phyloP scores from a whole-genome alignment of 2,888 invertebrate species.

The Aethes cnicana region DNA sequence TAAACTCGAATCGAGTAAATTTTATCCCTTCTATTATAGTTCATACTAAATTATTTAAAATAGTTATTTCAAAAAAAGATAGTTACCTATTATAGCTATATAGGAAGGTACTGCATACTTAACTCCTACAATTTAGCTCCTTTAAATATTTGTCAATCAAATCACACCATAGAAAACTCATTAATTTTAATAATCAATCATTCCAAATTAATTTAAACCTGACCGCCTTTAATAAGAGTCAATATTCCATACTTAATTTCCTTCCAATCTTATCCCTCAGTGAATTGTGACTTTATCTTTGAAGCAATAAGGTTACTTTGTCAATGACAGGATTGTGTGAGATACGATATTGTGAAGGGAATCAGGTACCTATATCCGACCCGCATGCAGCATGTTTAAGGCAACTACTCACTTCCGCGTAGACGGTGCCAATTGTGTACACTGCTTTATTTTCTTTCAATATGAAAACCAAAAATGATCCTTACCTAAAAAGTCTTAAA shows the following conservation, averaged over 20 bases:
- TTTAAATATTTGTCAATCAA: background rate
- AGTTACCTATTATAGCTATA: no score
- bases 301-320: no score
- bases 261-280: background rate
- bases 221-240: background rate
- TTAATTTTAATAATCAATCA: conserved; percentile 5
- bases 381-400: conserved; percentile 54
- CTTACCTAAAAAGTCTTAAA: background rate
- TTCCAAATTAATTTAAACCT: background rate
- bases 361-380: conserved; percentile 39
- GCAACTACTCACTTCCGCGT: conserved; percentile 63
- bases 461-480: conserved; percentile 33
- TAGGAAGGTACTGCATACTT: no score
- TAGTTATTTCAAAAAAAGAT: no score
- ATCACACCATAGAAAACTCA: background rate
- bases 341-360: no score
- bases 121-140: no score
- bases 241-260: background rate
- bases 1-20: no score
- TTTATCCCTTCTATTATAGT: no score
- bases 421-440: conserved; percentile 61
- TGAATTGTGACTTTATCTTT: no score
- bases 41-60: no score
- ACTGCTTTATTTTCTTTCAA: conserved; percentile 46
- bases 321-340: no score